Conservation (phyloP, 1,140 invertebrate genomes). For the Ceratina calcarata region DNA sequence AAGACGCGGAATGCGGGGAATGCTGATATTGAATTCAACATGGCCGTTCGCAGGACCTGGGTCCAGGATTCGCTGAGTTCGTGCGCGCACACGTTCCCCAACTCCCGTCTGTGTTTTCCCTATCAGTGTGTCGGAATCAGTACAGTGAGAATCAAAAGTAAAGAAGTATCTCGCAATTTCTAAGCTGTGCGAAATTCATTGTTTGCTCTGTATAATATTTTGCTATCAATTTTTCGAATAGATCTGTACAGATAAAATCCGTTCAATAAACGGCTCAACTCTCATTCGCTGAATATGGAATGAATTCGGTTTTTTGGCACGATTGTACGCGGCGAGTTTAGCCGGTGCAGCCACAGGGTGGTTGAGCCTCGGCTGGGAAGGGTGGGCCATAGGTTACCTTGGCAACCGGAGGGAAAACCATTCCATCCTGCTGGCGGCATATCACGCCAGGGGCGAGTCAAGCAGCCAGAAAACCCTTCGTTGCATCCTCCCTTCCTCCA, state of each 20-base stretch:
- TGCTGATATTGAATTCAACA: conserved; percentile 81
- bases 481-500: conserved; percentile 55
- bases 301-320: conserved; percentile 47
- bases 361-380: conserved; percentile 61
- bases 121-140: neutral
- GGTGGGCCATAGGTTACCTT: conserved; percentile 77
- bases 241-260: too few species aligned
- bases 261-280: too few species aligned
- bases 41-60: conserved; percentile 74
- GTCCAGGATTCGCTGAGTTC: conserved; percentile 51
- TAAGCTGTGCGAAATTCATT: too few species aligned
- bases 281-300: neutral
- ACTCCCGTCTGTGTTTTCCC: conserved; percentile 1
- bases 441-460: conserved; percentile 65
- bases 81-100: conserved; percentile 7
- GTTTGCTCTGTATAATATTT: too few species aligned
- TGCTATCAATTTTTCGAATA: too few species aligned
- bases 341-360: conserved; percentile 54
- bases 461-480: conserved; percentile 70
- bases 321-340: conserved; percentile 20
- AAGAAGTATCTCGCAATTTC: too few species aligned
- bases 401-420: conserved; percentile 77
- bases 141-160: neutral
- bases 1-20: conserved; percentile 75
- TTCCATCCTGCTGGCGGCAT: conserved; percentile 77